Evolutionary conservation across 2,113 vertebrate genomes (phyloP), one percentile per base, ranked within the genome.

Genomic region (Pandion haliaetus): DNA sequence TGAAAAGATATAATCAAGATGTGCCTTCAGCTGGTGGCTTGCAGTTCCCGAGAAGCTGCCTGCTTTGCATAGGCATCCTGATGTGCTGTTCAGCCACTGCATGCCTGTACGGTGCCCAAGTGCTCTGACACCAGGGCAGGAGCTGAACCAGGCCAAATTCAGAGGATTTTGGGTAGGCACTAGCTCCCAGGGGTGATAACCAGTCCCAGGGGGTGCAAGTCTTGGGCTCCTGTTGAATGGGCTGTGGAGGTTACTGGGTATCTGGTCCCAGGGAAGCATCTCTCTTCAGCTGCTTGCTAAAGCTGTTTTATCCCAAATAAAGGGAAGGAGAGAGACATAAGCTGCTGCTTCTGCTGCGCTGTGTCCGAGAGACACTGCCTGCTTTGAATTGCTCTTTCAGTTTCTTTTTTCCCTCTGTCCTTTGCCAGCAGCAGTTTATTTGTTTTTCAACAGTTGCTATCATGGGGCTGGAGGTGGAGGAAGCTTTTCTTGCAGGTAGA

Each of bases 1-100:
- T 94, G 87, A 62, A 61, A 93, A 93, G 82, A 65, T 94, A 92
- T 34, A 71, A 76, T 94, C 95, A 95, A 91, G 93, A 93, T 92
- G 89, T 80, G 86, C 69, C 82, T 93, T 90, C 84, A 57, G 72
- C 42, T 5, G 0, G 32, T 9, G 28, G 74, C 42, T 49, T 7
- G 4, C 61, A 59, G 49, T 79, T 34, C 80, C 31, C 1, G 3
- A 84, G 59, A 61, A 71, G 44, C 81, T 62, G 54, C 55, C 71
- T 47, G 87, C 42, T 59, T 63, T 73, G 55, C 80, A 67, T 81
- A 31, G 44, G n/a, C 24, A 59, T 57, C 95, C 36, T 19, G 8
- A 25, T 0, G 12, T 70, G 52, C 47, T 74, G 28, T 7, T 70
- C 32, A 54, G 55, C 62, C 32, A 5, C 61, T 34, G 32, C 19